Evolutionary conservation across 2,797 vertebrate species (phyloP).

Genomic region (Enteromius radiatus): DNA sequence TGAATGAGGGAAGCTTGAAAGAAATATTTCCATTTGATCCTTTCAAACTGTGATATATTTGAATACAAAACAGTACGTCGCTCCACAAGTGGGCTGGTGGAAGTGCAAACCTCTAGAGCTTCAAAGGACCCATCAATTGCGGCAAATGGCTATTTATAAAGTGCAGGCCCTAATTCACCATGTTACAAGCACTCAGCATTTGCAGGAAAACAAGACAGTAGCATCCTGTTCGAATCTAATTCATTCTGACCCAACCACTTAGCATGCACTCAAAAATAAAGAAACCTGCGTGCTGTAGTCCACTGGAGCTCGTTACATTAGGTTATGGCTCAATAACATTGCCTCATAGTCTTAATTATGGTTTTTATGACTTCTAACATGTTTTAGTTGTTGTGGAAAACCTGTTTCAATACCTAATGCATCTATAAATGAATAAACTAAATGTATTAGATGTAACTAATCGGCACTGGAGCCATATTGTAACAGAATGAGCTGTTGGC

Average conservation of each 20-base stretch:
- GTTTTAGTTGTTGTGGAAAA: neutral
- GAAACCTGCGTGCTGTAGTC: neutral
- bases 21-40: constrained; percentile 55
- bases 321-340: neutral
- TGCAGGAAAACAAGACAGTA: constrained; percentile 7
- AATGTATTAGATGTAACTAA: neutral
- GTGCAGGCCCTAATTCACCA: constrained; percentile 28
- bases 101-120: constrained; percentile 45
- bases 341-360: neutral
- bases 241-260: constrained; percentile 16
- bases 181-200: constrained; percentile 24
- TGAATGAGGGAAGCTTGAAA: constrained; percentile 47
- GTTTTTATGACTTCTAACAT: neutral
- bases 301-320: neutral
- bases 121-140: constrained; percentile 34
- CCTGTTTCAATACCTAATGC: neutral
- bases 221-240: constrained; percentile 30
- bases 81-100: constrained; percentile 43
- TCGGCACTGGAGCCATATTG: neutral
- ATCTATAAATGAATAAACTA: neutral
- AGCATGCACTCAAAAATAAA: neutral
- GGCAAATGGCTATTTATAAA: constrained; percentile 43
- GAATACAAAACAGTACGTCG: constrained; percentile 51
- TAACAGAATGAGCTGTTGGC: neutral
- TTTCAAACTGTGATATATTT: constrained; percentile 50